Conservation (phyloP, 2,888 invertebrate genomes). For the Drosophila yooni region DNA sequence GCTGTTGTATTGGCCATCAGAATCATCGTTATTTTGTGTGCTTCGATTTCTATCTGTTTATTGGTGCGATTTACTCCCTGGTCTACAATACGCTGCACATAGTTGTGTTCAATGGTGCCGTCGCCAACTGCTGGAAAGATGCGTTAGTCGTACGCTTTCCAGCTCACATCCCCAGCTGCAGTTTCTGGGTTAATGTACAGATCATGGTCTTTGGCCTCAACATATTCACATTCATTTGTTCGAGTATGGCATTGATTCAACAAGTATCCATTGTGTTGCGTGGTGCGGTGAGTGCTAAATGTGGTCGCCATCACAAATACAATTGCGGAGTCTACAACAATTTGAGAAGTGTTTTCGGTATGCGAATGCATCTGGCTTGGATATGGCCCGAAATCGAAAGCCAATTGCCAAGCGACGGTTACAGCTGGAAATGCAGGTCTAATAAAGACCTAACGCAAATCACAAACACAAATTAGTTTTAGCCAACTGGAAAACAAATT, state of each 20-base stretch:
- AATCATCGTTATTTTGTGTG: constrained; percentile 94
- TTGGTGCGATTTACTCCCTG: constrained; percentile 89
- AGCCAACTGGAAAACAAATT: neutral
- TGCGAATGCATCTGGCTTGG: constrained; percentile 92
- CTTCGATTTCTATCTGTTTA: constrained; percentile 90
- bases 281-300: constrained; percentile 88
- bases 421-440: neutral
- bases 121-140: constrained; percentile 27
- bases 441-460: too few relatives aligned
- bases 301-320: constrained; percentile 86
- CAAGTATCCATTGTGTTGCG: constrained; percentile 89
- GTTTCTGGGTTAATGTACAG: neutral
- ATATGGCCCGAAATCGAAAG: constrained; percentile 90
- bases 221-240: constrained; percentile 62
- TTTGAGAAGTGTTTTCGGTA: constrained; percentile 90
- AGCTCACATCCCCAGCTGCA: neutral
- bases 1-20: constrained; percentile 93
- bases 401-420: constrained; percentile 32
- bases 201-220: neutral
- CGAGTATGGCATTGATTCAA: constrained; percentile 86
- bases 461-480: too few relatives aligned
- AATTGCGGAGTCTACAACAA: constrained; percentile 90
- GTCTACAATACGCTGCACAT: constrained; percentile 89
- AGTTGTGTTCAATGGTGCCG: constrained; percentile 84
- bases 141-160: neutral